Conservation (phyloP, 2,797 vertebrate genomes). For the Mus minutoides region DNA sequence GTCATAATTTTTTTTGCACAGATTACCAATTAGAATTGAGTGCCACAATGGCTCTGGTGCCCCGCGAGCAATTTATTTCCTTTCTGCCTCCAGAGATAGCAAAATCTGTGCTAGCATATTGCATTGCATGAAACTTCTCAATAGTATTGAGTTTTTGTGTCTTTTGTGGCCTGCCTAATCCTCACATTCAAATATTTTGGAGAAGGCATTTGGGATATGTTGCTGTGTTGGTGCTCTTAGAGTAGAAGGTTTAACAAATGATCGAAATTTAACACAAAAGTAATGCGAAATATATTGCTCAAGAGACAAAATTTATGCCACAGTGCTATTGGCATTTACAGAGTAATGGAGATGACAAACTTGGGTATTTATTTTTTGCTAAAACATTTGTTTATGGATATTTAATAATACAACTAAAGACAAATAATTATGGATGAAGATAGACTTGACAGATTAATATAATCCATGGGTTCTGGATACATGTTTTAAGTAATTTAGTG, state of each 20-base stretch:
- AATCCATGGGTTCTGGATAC: not conserved
- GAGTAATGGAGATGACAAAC: not conserved
- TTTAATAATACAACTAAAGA: not conserved
- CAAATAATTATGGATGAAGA: not conserved
- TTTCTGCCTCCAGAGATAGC: conserved; percentile 51
- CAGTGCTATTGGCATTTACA: not conserved
- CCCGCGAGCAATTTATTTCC: conserved; percentile 63
- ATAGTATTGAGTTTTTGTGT: conserved; percentile 41
- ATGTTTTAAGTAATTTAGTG: not conserved
- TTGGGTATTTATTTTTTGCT: not conserved
- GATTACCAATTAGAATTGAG: conserved; percentile 64
- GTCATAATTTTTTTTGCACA: conserved; percentile 50
- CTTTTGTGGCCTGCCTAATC: conserved; percentile 48
- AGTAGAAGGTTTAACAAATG: conserved; percentile 67
- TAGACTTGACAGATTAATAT: not conserved
- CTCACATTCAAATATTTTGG: conserved; percentile 49
- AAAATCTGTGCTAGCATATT: conserved; percentile 49
- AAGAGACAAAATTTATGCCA: not conserved
- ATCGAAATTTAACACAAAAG: conserved; percentile 63
- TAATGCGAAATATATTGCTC: not conserved
- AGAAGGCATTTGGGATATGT: conserved; percentile 44
- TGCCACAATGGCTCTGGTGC: conserved; percentile 37
- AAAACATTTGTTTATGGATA: not conserved
- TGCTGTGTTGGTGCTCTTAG: conserved; percentile 23
- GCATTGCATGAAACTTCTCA: conserved; percentile 56